These are phyloP conservation scores for Euspilapteryx auroguttella DNA, from an alignment of 2,888 invertebrate genomes.

Conservation along the genomic window DNA sequence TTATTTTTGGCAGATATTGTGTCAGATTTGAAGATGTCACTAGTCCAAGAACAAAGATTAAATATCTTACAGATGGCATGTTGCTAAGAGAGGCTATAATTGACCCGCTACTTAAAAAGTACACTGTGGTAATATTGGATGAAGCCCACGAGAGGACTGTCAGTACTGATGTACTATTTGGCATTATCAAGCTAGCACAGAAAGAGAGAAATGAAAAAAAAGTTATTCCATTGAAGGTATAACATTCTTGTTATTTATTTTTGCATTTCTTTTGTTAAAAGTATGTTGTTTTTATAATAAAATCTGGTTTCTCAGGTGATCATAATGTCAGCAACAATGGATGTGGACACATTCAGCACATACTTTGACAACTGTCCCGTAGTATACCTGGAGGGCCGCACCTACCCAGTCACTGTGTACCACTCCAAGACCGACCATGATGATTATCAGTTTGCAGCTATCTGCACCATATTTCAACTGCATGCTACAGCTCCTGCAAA, in stretches of 20 bases:
- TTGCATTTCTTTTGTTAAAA: too few species aligned
- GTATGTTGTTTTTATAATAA: conserved; percentile 3
- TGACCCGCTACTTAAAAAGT: conserved; percentile 74
- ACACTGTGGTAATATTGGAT: conserved; percentile 84
- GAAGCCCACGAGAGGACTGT: conserved; percentile 96
- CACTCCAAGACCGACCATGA: conserved; percentile 72
- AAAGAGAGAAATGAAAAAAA: conserved; percentile 66
- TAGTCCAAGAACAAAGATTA: conserved; percentile 78
- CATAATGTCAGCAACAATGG: conserved; percentile 96
- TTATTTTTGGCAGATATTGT: conserved; percentile 66
- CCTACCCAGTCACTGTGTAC: conserved; percentile 77
- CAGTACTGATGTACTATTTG: conserved; percentile 91
- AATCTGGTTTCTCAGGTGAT: conserved; percentile 62
- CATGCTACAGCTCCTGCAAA: conserved; percentile 79
- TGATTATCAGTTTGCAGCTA: conserved; percentile 81
- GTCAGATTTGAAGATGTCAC: conserved; percentile 93
- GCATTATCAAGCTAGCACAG: conserved; percentile 88
- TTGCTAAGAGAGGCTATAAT: conserved; percentile 86
- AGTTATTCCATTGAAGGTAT: conserved; percentile 67
- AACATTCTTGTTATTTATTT: background rate
- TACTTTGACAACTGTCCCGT: conserved; percentile 89
- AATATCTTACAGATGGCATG: conserved; percentile 95
- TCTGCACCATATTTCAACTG: conserved; percentile 88
- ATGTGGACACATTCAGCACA: conserved; percentile 87
- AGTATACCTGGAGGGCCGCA: conserved; percentile 88